phyloP scores from a whole-genome alignment of 2,113 vertebrate genomes.

The Mobula hypostoma region DNA sequence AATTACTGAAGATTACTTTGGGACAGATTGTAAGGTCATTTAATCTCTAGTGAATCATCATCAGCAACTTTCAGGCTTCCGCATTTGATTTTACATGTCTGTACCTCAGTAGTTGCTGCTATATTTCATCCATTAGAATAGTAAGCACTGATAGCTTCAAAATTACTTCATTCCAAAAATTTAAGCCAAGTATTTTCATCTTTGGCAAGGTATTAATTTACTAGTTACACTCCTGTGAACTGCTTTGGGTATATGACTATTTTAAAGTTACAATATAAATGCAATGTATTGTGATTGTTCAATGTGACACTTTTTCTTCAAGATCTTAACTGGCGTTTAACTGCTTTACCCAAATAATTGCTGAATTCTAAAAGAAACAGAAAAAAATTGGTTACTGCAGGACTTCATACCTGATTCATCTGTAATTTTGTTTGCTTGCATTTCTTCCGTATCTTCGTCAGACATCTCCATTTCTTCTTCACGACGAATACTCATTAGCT shows the following conservation, averaged over 20 bases:
- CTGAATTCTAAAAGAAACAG: not conserved
- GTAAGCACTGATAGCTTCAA: too few relatives aligned
- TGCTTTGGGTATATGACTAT: not conserved
- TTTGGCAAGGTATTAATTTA: not conserved
- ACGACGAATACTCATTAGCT: slow-evolving; percentile 89
- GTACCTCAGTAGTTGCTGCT: too few relatives aligned
- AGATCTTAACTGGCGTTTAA: not conserved
- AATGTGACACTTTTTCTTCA: not conserved
- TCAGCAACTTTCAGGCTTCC: too few relatives aligned
- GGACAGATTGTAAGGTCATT: too few relatives aligned
- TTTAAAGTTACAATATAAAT: not conserved
- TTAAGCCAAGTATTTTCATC: too few relatives aligned
- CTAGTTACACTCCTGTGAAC: not conserved
- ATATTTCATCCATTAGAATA: too few relatives aligned
- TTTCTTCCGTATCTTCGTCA: slow-evolving; percentile 83
- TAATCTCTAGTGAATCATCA: too few relatives aligned
- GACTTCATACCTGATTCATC: slow-evolving; percentile 74
- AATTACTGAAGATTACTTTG: too few relatives aligned
- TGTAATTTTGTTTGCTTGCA: slow-evolving; percentile 69
- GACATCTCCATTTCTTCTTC: slow-evolving; percentile 99
- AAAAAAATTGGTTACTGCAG: not conserved
- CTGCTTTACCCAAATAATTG: not conserved
- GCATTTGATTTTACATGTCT: too few relatives aligned
- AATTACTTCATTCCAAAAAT: too few relatives aligned
- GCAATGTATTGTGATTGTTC: not conserved